Conservation (phyloP, 1,140 invertebrate genomes). For the Caenorhabditis remanei region DNA sequence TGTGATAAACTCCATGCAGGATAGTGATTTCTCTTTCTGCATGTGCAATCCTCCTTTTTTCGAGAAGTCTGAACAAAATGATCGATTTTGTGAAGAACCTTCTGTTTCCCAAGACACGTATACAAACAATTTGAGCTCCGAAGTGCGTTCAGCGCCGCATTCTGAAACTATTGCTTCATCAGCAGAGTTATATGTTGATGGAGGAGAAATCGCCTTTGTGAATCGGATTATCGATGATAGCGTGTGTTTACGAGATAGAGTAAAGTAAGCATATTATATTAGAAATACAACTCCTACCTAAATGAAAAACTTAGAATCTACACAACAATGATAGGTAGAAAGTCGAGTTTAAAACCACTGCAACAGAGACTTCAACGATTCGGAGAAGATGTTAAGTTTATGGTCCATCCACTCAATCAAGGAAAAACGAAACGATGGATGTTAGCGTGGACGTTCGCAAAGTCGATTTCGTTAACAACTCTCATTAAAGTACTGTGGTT, state of each 20-base stretch:
- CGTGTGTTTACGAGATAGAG: constrained; percentile 24
- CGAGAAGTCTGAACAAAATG: constrained; percentile 9
- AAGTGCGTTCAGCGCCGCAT: constrained; percentile 6
- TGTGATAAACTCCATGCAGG: neutral
- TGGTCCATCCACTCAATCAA: neutral
- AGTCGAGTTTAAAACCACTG: constrained; percentile 20
- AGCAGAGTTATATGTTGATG: constrained; percentile 37
- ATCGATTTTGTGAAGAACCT: neutral
- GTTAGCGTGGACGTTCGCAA: constrained; percentile 25
- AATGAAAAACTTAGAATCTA: constrained; percentile 6
- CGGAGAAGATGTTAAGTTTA: constrained; percentile 18
- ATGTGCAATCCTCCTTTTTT: constrained; percentile 65
- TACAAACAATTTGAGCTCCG: neutral
- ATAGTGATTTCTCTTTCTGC: constrained; percentile 20
- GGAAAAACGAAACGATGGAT: constrained; percentile 44
- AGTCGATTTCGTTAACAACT: neutral
- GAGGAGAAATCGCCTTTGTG: constrained; percentile 55
- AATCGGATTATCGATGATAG: constrained; percentile 59
- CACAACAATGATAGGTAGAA: constrained; percentile 44
- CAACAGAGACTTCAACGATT: neutral
- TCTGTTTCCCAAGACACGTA: neutral
- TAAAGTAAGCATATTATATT: constrained; percentile 25
- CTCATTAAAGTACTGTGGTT: neutral
- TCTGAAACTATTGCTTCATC: neutral
- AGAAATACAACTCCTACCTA: too few relatives aligned